These are phyloP conservation scores for Taurulus bubalis DNA, from an alignment of 2,113 vertebrate genomes.

Conservation along the genomic window DNA sequence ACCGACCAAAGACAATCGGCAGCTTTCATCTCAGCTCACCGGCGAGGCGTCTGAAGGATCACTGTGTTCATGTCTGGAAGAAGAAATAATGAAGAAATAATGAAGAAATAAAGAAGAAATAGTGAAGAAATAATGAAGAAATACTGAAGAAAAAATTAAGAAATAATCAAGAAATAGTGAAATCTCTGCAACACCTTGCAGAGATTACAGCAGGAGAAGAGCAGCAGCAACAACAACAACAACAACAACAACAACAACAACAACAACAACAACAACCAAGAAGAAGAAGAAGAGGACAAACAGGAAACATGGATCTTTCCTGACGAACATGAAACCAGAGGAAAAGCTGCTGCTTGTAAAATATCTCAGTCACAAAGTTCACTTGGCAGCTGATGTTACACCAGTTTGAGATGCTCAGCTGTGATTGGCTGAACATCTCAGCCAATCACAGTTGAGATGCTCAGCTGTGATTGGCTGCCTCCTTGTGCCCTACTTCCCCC, in stretches of 20 bases:
- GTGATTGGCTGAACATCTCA: neutral
- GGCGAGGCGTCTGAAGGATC: slow-evolving; percentile 46
- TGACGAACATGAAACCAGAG: neutral
- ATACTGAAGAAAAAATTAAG: too few species aligned
- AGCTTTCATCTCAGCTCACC: slow-evolving; percentile 61
- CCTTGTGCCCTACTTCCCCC: slow-evolving; percentile 61
- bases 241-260: too few species aligned
- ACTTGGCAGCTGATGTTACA: too few species aligned
- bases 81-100: slow-evolving; percentile 32
- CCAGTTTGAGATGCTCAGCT: neutral
- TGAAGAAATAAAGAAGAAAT: too few species aligned
- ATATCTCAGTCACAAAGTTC: neutral
- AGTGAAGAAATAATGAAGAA: too few species aligned
- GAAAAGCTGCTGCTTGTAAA: neutral
- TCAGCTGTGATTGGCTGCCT: slow-evolving; percentile 5
- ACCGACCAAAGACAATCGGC: slow-evolving; percentile 66
- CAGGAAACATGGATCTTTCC: too few species aligned
- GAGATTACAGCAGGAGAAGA: too few species aligned
- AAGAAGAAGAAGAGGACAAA: too few species aligned
- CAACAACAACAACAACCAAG: too few species aligned
- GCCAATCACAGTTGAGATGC: neutral
- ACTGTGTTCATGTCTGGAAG: slow-evolving; percentile 26
- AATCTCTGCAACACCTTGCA: too few species aligned
- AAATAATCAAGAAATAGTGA: too few species aligned
- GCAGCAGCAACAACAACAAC: neutral